These are phyloP conservation scores for Seira ritae DNA, from an alignment of 2,888 invertebrate species.

Conservation along the genomic window DNA sequence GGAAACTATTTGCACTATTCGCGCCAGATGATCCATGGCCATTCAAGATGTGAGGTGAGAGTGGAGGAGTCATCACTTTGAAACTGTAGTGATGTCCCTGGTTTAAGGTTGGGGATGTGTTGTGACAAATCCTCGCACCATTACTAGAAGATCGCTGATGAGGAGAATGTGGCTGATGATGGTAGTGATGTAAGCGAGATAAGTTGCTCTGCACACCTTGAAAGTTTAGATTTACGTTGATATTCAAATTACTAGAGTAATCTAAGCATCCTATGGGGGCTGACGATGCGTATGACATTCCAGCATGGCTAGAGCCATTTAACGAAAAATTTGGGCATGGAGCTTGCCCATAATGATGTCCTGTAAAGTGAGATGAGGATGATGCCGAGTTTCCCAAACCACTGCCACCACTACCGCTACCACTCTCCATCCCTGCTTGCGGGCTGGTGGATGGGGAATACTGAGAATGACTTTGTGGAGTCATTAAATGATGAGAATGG, in stretches of 20 bases:
- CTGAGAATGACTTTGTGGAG: conserved; percentile 66
- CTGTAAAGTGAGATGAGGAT: conserved; percentile 40
- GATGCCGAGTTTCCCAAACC: conserved; percentile 18
- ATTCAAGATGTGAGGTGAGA: conserved; percentile 69
- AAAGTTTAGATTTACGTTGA: conserved; percentile 71
- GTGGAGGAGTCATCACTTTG: conserved; percentile 71
- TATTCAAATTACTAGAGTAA: conserved; percentile 68
- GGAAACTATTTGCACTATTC: conserved; percentile 28
- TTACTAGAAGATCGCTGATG: conserved; percentile 29
- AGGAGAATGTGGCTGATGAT: conserved; percentile 57
- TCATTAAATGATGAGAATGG: conserved; percentile 43
- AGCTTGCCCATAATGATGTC: conserved; percentile 43
- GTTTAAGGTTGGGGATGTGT: conserved; percentile 39
- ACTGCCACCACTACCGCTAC: conserved; percentile 25
- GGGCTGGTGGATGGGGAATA: conserved; percentile 70
- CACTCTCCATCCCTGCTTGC: conserved; percentile 45
- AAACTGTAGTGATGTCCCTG: conserved; percentile 69
- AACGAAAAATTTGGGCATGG: conserved; percentile 48
- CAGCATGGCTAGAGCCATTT: conserved; percentile 20
- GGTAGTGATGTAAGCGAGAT: conserved; percentile 64
- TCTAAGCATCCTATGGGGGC: conserved; percentile 63
- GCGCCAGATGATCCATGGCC: conserved; percentile 42
- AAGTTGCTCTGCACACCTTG: conserved; percentile 71
- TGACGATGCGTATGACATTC: conserved; percentile 38
- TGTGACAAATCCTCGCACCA: conserved; percentile 12